Evolutionary conservation across 2,888 invertebrate genomes (phyloP).

Genomic region (Amblyteles armatorius): DNA sequence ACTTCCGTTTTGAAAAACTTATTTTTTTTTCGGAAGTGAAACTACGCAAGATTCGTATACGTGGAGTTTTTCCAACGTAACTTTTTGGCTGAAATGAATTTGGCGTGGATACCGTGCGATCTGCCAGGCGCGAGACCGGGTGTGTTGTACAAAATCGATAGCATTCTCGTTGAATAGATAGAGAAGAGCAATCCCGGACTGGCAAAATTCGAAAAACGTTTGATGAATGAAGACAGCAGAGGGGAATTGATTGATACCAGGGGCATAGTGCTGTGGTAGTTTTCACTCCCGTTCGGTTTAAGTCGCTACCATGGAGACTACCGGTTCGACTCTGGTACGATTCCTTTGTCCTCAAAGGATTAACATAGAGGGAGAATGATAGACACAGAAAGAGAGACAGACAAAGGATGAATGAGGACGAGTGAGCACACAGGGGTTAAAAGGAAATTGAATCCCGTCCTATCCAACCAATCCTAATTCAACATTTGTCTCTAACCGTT

Average conservation of each 20-base stretch:
- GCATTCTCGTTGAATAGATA: conserved; percentile 31
- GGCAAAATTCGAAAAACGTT: conserved; percentile 20
- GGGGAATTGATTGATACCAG: conserved; percentile 9
- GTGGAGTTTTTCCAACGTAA: not conserved
- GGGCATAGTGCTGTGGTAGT: conserved; percentile 27
- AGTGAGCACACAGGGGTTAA: conserved; percentile 31
- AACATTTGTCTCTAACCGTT: conserved; percentile 59
- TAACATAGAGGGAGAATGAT: conserved; percentile 53
- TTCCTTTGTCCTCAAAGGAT: conserved; percentile 64
- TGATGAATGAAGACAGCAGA: conserved; percentile 7
- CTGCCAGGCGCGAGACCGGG: not conserved
- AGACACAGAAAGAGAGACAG: not conserved
- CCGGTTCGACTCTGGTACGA: conserved; percentile 29
- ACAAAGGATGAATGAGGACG: conserved; percentile 4
- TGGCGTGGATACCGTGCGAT: not conserved
- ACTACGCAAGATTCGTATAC: not conserved
- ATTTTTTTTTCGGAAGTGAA: not conserved
- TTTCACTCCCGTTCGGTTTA: conserved; percentile 44
- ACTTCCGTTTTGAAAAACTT: not conserved
- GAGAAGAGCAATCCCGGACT: conserved; percentile 23
- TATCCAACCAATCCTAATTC: conserved; percentile 59
- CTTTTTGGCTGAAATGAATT: not conserved
- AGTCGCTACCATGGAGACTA: conserved; percentile 42
- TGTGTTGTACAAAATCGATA: conserved; percentile 31
- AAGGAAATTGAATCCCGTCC: conserved; percentile 51